phyloP scores from a whole-genome alignment of 2,888 invertebrate species.

The Dione juno region DNA sequence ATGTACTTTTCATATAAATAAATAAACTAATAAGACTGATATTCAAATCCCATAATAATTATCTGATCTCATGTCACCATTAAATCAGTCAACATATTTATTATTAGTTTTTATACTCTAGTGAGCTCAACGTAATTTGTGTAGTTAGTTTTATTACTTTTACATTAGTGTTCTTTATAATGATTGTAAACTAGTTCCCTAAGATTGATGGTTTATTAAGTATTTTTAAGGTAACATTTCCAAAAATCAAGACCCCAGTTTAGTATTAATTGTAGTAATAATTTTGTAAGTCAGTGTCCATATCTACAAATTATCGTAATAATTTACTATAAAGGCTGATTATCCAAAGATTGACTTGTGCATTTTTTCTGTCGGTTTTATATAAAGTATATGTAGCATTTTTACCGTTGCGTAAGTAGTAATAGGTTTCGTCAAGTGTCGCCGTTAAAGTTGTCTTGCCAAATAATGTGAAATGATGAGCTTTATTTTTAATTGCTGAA shows the following conservation, averaged over 20 bases:
- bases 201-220: constrained; percentile 29
- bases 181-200: constrained; percentile 38
- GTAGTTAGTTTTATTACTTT: constrained; percentile 42
- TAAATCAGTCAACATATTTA: constrained; percentile 32
- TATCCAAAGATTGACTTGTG: constrained; percentile 59
- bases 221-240: constrained; percentile 31
- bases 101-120: constrained; percentile 30
- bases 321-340: constrained; percentile 68
- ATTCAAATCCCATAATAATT: constrained; percentile 38
- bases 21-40: constrained; percentile 42
- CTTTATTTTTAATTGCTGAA: constrained; percentile 6
- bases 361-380: constrained; percentile 46
- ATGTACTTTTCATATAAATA: constrained; percentile 30
- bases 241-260: constrained; percentile 32
- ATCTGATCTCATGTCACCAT: constrained; percentile 39
- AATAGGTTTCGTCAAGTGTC: constrained; percentile 21
- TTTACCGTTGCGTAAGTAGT: constrained; percentile 44
- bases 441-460: constrained; percentile 33
- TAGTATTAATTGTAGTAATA: constrained; percentile 35
- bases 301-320: constrained; percentile 50
- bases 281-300: constrained; percentile 46
- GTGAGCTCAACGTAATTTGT: constrained; percentile 32
- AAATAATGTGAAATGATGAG: constrained; percentile 20
- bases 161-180: constrained; percentile 38
- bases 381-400: constrained; percentile 42